Base-by-base conservation (phyloP, 1,140 invertebrate genomes). In the Musca domestica region DNA sequence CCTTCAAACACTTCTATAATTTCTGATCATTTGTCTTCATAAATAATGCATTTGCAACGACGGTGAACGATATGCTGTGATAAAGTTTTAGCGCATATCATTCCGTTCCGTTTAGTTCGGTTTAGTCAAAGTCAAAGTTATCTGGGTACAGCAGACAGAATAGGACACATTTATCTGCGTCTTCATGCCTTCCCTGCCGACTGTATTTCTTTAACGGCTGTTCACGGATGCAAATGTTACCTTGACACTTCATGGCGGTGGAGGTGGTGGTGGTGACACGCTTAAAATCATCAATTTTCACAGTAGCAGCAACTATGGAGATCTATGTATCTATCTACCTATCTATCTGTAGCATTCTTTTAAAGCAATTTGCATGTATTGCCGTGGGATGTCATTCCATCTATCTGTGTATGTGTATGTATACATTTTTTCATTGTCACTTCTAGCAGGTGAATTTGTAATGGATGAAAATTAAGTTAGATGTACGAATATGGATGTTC, bases 21-120 rank as follows among this genome's bases (percentile, higher is more conserved):
- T 54, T 54, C 20, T 54, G 19, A 54, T 54, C 52, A 54, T 54
- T 54, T 54, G 23, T 54, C 52, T 54, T 54, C 52, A 54, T 54
- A 54, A 54, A 54, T 54, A 23, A 54, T 54, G 52, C 52, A 54
- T 54, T 54, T 54, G 52, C 52, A 25, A 15, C 14, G 22, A 15
- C 14, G 22, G 12, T 54, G 51, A 17, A 51, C 6, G 17, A 15
- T 54, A 23, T 54, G 52, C 52, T 23, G 23, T 54, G 52, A 54
- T 54, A 54, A 54, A 54, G 52, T 54, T 22, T 54, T 54, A 22
- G 19, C 19, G n/a, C n/a, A n/a, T n/a, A 54, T 15, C 20, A 48
- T 9, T 41, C 34, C 4, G 10, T 41, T 12, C 34, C 2, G 4
- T 41, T 41, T 10, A 41, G 4, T 41, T 41, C 34, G 10, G 34